A percentile compares a stretch with the other conserved stretches of the same genome.
phyloP scores from a whole-genome alignment of 2,797 vertebrate species.

The Benthosema pterotum region DNA sequence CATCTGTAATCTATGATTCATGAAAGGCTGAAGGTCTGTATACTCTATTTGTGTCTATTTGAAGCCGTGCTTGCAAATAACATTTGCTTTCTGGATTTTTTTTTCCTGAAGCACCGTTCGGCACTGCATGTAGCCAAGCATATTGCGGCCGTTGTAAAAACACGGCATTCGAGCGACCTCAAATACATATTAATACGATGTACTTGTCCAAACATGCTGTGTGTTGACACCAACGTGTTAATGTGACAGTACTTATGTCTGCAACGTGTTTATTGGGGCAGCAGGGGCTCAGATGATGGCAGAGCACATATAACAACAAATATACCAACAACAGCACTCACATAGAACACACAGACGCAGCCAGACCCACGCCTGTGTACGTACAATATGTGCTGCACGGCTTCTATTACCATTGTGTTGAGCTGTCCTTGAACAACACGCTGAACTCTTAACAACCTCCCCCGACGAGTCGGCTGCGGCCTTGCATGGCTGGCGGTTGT shows the following conservation, averaged over 20 bases:
- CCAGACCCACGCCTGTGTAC: too few relatives aligned
- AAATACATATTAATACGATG: constrained; percentile 11
- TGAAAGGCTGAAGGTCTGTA: constrained; percentile 35
- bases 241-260: not conserved
- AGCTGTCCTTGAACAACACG: too few relatives aligned
- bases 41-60: constrained; percentile 48
- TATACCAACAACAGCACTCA: too few relatives aligned
- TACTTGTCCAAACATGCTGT: constrained; percentile 1
- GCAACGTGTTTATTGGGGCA: not conserved
- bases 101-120: not conserved
- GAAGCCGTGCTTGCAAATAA: not conserved
- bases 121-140: not conserved
- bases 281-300: too few relatives aligned
- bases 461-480: too few relatives aligned
- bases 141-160: not conserved
- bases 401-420: too few relatives aligned
- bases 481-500: too few relatives aligned
- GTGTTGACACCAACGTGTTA: not conserved
- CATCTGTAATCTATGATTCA: constrained; percentile 61
- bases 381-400: too few relatives aligned
- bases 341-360: too few relatives aligned
- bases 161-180: not conserved
- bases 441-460: too few relatives aligned
- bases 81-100: constrained; percentile 21
- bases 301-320: too few relatives aligned